A percentile compares a stretch with the other conserved stretches of the same genome.
phyloP scores from a whole-genome alignment of 1,140 invertebrate genomes.

The Andrena cerasifolii region DNA sequence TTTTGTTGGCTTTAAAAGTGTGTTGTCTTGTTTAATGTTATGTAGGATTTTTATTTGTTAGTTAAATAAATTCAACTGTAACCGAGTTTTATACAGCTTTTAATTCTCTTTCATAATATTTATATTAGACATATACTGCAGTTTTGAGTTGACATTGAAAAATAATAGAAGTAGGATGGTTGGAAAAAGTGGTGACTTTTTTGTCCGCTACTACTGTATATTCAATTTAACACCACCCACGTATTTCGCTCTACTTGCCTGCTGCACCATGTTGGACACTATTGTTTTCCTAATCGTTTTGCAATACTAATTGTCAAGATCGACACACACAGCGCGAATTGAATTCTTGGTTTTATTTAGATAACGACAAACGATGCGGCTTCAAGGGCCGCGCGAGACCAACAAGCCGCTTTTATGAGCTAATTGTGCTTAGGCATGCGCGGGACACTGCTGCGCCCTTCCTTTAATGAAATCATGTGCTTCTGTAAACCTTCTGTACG shows the following conservation, averaged over 20 bases:
- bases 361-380: conserved; percentile 1
- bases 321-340: neutral
- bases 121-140: neutral
- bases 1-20: no score
- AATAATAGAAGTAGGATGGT: no score
- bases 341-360: neutral
- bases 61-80: no score
- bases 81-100: no score
- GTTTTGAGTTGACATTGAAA: no score
- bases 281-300: conserved; percentile 7
- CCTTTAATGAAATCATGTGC: conserved; percentile 11
- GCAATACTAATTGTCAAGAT: conserved; percentile 7
- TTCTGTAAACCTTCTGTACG: conserved; percentile 20
- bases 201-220: no score
- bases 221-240: neutral
- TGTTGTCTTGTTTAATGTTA: no score
- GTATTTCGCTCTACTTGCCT: conserved; percentile 22
- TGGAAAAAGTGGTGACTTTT: no score
- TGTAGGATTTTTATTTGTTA: no score
- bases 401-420: conserved; percentile 29
- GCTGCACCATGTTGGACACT: conserved; percentile 23
- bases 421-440: conserved; percentile 41
- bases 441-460: conserved; percentile 2
- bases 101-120: no score
- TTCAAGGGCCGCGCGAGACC: neutral